Conservation (phyloP, 1,140 invertebrate species). For the Monochamus saltuarius region DNA sequence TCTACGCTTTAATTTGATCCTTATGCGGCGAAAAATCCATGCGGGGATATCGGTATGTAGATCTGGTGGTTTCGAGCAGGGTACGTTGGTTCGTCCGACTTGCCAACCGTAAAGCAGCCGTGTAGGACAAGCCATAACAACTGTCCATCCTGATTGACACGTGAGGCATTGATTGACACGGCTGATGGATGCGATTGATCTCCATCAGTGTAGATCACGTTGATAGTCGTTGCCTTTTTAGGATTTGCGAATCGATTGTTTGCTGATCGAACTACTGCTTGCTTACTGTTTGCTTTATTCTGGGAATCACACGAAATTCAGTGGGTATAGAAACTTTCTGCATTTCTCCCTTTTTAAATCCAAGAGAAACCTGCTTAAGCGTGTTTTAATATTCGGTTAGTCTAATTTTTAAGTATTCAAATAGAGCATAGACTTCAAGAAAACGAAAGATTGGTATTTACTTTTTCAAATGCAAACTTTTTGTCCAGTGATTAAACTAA, state of each 20-base stretch:
- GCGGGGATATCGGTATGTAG: constrained; percentile 15
- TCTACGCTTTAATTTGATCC: constrained; percentile 16
- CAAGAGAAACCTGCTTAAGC: no score
- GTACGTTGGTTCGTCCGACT: neutral
- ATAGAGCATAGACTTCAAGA: no score
- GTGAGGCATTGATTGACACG: constrained; percentile 46
- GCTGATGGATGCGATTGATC: constrained; percentile 50
- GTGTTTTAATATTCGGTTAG: no score
- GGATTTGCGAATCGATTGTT: constrained; percentile 32
- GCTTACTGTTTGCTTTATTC: constrained; percentile 12
- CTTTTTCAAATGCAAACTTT: no score
- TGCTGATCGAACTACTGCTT: constrained; percentile 4
- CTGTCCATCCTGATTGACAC: constrained; percentile 49
- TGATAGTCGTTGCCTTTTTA: constrained; percentile 37
- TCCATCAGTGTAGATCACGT: constrained; percentile 51
- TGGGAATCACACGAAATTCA: constrained; percentile 13
- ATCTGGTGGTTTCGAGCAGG: constrained; percentile 8
- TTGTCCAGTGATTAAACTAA: no score
- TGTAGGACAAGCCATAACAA: constrained; percentile 48
- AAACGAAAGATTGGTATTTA: no score
- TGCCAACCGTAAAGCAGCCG: constrained; percentile 38
- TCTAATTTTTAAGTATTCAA: no score
- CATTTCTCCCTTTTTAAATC: constrained; percentile 6
- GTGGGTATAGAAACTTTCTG: neutral
- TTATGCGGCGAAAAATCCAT: constrained; percentile 15